A percentile compares a stretch with the other conserved stretches of the same genome.
Conservation (phyloP, 2,797 vertebrate genomes). For the Meriones psammophilus region DNA sequence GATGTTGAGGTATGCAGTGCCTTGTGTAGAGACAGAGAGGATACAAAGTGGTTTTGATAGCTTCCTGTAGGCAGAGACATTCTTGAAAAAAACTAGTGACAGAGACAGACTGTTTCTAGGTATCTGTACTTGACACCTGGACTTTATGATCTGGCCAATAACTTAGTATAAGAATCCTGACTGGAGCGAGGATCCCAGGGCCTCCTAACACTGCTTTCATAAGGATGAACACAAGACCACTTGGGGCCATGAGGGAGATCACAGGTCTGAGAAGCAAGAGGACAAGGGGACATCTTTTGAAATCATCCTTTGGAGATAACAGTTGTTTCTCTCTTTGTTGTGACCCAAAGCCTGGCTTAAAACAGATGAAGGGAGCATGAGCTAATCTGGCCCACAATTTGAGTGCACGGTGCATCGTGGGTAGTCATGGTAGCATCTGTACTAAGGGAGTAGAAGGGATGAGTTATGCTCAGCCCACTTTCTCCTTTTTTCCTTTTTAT, state of each 20-base stretch:
- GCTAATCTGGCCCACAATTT: background rate
- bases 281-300: background rate
- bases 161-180: rapidly evolving
- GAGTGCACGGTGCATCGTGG: too few species aligned
- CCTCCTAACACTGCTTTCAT: background rate
- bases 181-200: rapidly evolving
- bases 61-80: background rate
- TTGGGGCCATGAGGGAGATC: background rate
- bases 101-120: background rate
- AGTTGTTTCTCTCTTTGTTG: background rate
- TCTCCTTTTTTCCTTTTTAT: background rate
- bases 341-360: background rate
- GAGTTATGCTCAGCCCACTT: too few species aligned
- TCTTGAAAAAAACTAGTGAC: background rate
- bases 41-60: background rate
- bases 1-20: too few species aligned
- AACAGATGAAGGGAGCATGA: background rate
- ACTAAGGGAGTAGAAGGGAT: too few species aligned
- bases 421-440: background rate
- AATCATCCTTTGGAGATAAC: background rate
- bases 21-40: background rate
- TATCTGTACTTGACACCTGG: background rate
- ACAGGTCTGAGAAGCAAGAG: background rate
- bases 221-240: rapidly evolving
- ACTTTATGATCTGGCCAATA: background rate